phyloP scores from a whole-genome alignment of 2,797 vertebrate genomes.

The Orientallactaga sibirica region DNA sequence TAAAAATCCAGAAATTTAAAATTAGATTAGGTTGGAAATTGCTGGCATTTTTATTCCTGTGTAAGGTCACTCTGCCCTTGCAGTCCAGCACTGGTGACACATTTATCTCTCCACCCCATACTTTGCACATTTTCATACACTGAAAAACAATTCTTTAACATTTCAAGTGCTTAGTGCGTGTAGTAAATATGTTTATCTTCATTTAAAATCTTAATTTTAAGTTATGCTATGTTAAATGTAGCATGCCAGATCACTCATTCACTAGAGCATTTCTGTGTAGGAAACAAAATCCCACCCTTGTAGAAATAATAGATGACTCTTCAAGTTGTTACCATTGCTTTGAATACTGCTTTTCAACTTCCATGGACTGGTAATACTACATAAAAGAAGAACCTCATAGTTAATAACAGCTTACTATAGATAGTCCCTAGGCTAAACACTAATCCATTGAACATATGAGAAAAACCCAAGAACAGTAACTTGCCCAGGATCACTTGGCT shows the following conservation, averaged over 20 bases:
- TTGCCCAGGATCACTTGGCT: not conserved
- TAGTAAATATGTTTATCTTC: conserved; percentile 66
- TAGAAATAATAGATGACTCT: conserved; percentile 59
- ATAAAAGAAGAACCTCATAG: not conserved
- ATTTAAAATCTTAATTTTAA: conserved; percentile 63
- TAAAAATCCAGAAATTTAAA: conserved; percentile 74
- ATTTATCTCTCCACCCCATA: conserved; percentile 70
- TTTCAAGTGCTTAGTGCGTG: conserved; percentile 39
- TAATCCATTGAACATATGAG: not conserved
- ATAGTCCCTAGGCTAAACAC: not conserved
- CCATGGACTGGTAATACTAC: not conserved
- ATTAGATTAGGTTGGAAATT: conserved; percentile 76
- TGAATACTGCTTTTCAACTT: conserved; percentile 7
- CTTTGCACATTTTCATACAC: conserved; percentile 68
- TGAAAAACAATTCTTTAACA: conserved; percentile 46
- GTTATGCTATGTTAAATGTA: conserved; percentile 33
- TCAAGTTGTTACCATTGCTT: not conserved
- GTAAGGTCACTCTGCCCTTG: conserved; percentile 79
- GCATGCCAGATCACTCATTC: conserved; percentile 40
- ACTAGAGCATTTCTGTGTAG: not conserved
- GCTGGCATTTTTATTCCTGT: conserved; percentile 66
- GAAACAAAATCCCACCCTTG: conserved; percentile 54
- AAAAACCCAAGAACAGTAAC: conserved; percentile 37
- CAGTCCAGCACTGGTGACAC: conserved; percentile 67
- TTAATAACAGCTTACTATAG: conserved; percentile 27